Percentiles rank a stretch among this genome's conserved stretches.
Evolutionary conservation across 2,797 vertebrate species (phyloP).

Genomic region (Sciurus vulgaris): DNA sequence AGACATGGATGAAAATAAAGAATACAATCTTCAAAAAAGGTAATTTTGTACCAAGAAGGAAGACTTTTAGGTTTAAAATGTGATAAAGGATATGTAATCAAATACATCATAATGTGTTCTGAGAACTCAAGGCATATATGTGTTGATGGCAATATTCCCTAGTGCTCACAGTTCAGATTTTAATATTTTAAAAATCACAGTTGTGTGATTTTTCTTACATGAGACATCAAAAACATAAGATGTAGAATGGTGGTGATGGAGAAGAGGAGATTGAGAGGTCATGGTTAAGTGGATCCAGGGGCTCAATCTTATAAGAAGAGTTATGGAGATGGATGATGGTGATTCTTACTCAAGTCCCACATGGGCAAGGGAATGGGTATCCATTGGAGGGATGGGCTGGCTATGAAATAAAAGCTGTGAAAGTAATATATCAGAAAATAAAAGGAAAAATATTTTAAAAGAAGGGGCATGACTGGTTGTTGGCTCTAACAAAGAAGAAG

Average conservation of each 20-base stretch:
- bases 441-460: no score
- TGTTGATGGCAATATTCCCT: background rate
- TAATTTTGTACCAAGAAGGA: background rate
- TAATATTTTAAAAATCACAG: background rate
- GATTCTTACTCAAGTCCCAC: no score
- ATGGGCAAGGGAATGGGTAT: no score
- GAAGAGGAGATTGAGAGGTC: background rate
- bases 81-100: background rate
- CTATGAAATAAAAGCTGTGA: no score
- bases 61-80: background rate
- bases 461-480: no score
- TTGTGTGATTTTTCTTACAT: background rate
- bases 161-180: background rate
- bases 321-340: background rate
- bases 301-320: background rate
- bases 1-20: background rate
- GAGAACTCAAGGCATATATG: background rate
- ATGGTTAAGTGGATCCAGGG: background rate
- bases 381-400: no score
- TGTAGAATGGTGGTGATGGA: background rate
- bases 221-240: background rate
- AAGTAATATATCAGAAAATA: no score
- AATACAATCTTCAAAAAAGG: background rate
- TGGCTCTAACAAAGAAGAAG: no score
- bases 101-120: background rate